Percentiles rank a stretch among this genome's conserved stretches.
Conservation (phyloP, 2,888 invertebrate species). For the Leucania comma region DNA sequence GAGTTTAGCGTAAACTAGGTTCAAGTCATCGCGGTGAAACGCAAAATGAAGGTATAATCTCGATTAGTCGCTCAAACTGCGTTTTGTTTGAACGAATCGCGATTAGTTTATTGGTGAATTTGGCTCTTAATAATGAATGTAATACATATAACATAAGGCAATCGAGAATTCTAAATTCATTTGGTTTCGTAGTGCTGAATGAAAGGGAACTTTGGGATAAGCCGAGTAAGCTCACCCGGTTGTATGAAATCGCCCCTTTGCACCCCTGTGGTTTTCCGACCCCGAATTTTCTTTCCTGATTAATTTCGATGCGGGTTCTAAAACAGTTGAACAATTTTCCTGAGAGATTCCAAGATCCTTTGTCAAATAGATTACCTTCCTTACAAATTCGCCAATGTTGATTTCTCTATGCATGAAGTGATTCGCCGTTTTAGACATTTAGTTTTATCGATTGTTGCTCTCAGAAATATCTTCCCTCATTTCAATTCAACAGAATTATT, state of each 20-base stretch:
- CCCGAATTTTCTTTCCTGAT: constrained; percentile 10
- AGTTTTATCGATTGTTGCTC: neutral
- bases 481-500: neutral
- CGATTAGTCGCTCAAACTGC: no score
- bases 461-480: neutral
- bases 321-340: constrained; percentile 2
- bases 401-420: neutral
- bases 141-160: no score
- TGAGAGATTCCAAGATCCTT: neutral
- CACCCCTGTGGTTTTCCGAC: neutral
- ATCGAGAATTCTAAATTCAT: no score
- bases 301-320: constrained; percentile 6
- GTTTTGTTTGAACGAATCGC: no score
- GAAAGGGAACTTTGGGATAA: neutral
- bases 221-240: neutral
- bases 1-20: no score
- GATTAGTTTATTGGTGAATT: no score
- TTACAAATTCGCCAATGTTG: neutral
- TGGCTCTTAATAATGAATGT: no score
- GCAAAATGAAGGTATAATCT: no score
- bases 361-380: neutral
- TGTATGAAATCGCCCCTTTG: neutral
- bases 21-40: no score
- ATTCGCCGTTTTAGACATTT: neutral
- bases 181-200: neutral